Percentiles rank a stretch among this genome's conserved stretches.
Evolutionary conservation across 2,113 vertebrate species (phyloP).

Genomic region (Sphaerodactylus townsendi): DNA sequence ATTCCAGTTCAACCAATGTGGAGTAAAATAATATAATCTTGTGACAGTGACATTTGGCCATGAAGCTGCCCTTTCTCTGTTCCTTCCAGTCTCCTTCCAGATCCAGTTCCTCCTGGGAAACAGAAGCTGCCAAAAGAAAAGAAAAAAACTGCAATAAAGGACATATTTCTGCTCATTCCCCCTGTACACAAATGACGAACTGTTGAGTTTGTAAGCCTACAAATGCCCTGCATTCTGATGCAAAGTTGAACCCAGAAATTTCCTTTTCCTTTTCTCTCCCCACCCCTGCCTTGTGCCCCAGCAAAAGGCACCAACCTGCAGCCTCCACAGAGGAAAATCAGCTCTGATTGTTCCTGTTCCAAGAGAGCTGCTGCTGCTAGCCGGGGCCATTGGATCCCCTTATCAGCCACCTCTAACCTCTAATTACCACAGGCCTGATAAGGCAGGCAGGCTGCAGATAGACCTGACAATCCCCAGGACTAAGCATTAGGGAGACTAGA

Average conservation of each 20-base stretch:
- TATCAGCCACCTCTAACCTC: slow-evolving; percentile 21
- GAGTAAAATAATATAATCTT: not conserved
- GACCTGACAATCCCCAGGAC: slow-evolving; percentile 4
- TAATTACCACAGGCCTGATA: slow-evolving; percentile 18
- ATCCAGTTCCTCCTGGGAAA: not conserved
- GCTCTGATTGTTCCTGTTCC: not conserved
- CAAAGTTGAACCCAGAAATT: not conserved
- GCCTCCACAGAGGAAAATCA: not conserved
- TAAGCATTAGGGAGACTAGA: not conserved
- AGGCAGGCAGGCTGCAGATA: slow-evolving; percentile 12
- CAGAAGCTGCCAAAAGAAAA: not conserved
- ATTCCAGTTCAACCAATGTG: not conserved
- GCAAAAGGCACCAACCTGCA: not conserved
- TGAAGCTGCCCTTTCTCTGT: not conserved
- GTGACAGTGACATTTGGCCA: not conserved
- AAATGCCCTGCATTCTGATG: not conserved
- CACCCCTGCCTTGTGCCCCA: too few species aligned
- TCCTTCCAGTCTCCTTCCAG: not conserved
- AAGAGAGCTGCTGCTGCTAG: not conserved
- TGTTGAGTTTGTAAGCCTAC: not conserved
- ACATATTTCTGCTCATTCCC: not conserved
- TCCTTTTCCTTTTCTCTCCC: too few species aligned
- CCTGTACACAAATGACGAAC: not conserved
- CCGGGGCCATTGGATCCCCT: not conserved
- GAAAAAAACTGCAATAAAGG: not conserved